These are phyloP conservation scores for Hemistola chrysoprasaria DNA, from an alignment of 2,888 invertebrate genomes.

Conservation along the genomic window DNA sequence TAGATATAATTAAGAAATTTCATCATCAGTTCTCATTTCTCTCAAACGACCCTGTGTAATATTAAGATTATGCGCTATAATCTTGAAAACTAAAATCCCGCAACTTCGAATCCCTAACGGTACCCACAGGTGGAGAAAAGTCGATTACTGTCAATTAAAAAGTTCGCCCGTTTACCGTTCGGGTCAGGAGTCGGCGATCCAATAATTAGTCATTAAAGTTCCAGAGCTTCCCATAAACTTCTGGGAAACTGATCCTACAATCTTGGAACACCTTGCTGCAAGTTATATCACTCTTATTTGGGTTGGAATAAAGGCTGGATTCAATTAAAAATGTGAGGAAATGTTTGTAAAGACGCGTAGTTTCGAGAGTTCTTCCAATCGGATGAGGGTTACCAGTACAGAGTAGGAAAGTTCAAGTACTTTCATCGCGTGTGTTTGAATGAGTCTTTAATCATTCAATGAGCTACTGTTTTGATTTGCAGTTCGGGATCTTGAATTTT, in stretches of 20 bases:
- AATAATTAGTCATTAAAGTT: constrained; percentile 37
- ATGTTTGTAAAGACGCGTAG: constrained; percentile 5
- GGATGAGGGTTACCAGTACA: constrained; percentile 9
- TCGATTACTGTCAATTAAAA: constrained; percentile 16
- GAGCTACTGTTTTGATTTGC: too few relatives aligned
- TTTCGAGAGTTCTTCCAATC: constrained; percentile 16
- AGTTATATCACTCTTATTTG: constrained; percentile 10
- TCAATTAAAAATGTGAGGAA: constrained; percentile 8
- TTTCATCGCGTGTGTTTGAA: neutral
- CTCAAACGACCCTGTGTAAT: too few relatives aligned
- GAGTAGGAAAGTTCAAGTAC: constrained; percentile 1
- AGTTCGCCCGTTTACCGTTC: constrained; percentile 14
- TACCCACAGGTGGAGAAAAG: constrained; percentile 1
- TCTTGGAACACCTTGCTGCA: constrained; percentile 1
- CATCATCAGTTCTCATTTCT: too few relatives aligned
- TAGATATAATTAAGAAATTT: too few relatives aligned
- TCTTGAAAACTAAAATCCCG: too few relatives aligned
- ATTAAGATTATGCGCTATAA: too few relatives aligned
- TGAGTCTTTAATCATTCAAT: neutral
- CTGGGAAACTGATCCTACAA: constrained; percentile 16
- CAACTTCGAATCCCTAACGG: neutral
- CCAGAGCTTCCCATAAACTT: constrained; percentile 17
- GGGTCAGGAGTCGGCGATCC: constrained; percentile 13
- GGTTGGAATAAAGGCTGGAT: constrained; percentile 7
- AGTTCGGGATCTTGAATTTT: too few relatives aligned